Base-by-base conservation (phyloP, 2,113 vertebrate genomes). In the Erythrocercus mccallii region DNA sequence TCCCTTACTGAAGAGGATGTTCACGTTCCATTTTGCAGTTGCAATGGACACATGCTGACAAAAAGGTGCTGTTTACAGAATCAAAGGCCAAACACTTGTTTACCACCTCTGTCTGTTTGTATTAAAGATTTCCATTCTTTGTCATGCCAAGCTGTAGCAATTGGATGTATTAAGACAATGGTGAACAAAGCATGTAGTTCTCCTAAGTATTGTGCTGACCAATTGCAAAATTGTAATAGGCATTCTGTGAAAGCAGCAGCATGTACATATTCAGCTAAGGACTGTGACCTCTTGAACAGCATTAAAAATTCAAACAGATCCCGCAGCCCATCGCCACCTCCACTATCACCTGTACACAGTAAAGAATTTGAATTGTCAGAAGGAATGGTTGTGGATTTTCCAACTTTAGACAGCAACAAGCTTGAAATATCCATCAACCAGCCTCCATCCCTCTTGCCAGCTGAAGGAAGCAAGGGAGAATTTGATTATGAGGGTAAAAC, bases 281-380 rank as follows among this genome's bases (percentile, higher is more conserved):
- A 93, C 45, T 91, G 73, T 96, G 78, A 98, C 60, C 70, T 95
- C 62, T 93, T 96, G 60, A 93, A 76, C 83, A 94, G 81, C 81
- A 70, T 96, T 79, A 97, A 96, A 95, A 96, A 90, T 70, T 48
- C 86, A 50, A 96, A 61, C 71, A 96, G 98, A 94, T 97, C 98
- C 73, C 97, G 96, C 84, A 99, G 99, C 94, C 99, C 98, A 14
- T 99, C 99, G 15, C 99, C 99, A 1, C 99, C 99, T 72, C 98
- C 98, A 7, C 98, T 99, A 2, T 99, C 99, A 71, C 99, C 99
- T 81, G 98, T 99, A 40, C 97, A 98, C 25, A 96, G 95, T 85
- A 98, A 99, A 92, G 96, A 97, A 37, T 96, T 96, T 86, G 98
- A 98, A 88, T 97, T 97, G 79, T 84, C 62, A 5, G 95, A 98